Percentiles rank a stretch among this genome's conserved stretches.
Conservation (phyloP, 2,797 vertebrate species). For the Lepus townsendii region DNA sequence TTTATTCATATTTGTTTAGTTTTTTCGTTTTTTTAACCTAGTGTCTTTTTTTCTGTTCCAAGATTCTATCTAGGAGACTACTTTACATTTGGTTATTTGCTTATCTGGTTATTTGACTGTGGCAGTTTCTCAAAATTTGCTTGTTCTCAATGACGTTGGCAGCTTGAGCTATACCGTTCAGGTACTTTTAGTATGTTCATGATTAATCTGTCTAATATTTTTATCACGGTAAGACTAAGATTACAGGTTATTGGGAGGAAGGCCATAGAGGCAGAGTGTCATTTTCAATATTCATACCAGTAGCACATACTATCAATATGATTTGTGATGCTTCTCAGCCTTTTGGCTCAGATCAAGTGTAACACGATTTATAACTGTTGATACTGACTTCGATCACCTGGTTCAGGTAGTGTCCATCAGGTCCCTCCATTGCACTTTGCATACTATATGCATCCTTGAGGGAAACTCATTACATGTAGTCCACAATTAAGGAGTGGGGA, state of each 20-base stretch:
- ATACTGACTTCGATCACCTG: background rate
- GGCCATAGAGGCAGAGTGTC: background rate
- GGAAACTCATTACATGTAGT: background rate
- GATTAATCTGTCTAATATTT: constrained; percentile 30
- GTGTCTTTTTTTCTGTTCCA: constrained; percentile 11
- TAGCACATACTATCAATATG: background rate
- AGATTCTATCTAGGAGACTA: background rate
- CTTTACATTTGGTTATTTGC: background rate
- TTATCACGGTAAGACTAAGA: constrained; percentile 15
- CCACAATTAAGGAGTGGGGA: background rate
- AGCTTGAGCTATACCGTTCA: background rate
- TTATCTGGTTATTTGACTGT: background rate
- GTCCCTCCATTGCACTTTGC: constrained; percentile 1
- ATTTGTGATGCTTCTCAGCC: no score
- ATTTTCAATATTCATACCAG: background rate
- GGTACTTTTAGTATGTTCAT: constrained; percentile 4
- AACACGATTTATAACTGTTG: background rate
- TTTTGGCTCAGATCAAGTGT: no score
- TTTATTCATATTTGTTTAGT: background rate
- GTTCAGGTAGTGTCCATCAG: background rate
- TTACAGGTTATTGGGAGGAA: constrained; percentile 9
- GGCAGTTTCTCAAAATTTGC: background rate
- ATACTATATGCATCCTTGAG: background rate
- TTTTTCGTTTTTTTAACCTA: constrained; percentile 16
- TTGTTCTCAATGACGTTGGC: constrained; percentile 33